phyloP scores from a whole-genome alignment of 1,140 invertebrate species.

The Druon quercuslanigerum region DNA sequence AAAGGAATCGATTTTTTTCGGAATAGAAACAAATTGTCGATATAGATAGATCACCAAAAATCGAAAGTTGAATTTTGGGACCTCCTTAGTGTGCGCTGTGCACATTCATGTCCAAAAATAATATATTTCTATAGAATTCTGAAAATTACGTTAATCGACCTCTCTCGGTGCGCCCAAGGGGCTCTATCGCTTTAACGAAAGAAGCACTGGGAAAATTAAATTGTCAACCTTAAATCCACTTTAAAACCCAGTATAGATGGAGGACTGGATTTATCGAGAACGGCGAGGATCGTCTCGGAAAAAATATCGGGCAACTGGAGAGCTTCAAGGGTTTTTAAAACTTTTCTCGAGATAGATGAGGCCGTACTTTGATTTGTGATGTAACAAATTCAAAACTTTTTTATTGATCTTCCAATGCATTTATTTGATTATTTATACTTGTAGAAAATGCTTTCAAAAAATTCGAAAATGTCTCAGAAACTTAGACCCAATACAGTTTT shows the following conservation, averaged over 20 bases:
- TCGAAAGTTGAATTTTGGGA: no score
- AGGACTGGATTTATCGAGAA: slow-evolving; percentile 7
- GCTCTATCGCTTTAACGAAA: slow-evolving; percentile 20
- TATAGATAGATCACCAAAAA: no score
- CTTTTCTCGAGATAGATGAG: slow-evolving; percentile 22
- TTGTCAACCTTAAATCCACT: slow-evolving; percentile 27
- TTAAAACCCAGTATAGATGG: neutral
- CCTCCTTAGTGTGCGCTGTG: neutral
- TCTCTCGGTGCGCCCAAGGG: neutral
- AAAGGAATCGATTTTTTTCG: no score
- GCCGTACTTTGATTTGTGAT: slow-evolving; percentile 1
- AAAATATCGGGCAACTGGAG: slow-evolving; percentile 6
- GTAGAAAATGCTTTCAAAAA: neutral
- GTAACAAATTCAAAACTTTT: slow-evolving; percentile 5
- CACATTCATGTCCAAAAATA: neutral
- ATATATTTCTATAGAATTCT: neutral
- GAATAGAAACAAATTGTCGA: no score
- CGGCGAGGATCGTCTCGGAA: slow-evolving; percentile 17
- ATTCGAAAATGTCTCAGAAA: no score
- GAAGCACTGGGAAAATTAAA: slow-evolving; percentile 18
- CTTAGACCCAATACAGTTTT: no score
- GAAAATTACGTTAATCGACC: slow-evolving; percentile 19
- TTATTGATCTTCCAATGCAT: slow-evolving; percentile 21
- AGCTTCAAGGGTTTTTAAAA: slow-evolving; percentile 23
- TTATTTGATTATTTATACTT: slow-evolving; percentile 1